These are phyloP conservation scores for Micrastur ruficollis DNA, from an alignment of 2,797 vertebrate genomes.

Conservation along the genomic window DNA sequence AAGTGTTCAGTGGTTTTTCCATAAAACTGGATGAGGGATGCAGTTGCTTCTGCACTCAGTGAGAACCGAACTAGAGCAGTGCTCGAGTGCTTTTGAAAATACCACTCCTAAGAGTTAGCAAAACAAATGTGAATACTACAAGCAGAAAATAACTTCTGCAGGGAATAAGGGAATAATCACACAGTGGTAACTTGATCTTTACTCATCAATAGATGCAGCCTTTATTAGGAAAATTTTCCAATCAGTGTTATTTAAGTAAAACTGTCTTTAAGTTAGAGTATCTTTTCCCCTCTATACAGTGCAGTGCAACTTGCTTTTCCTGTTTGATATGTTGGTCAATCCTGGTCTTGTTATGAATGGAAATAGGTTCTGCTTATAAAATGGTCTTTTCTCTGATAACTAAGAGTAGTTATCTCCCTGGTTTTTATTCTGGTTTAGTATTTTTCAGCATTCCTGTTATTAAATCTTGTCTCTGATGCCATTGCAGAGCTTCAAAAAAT, in stretches of 20 bases:
- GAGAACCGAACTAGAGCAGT: neutral
- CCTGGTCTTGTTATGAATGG: neutral
- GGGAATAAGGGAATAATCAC: neutral
- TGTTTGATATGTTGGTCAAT: neutral
- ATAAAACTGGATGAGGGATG: neutral
- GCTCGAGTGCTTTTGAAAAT: neutral
- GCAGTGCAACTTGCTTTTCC: neutral
- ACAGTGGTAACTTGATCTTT: neutral
- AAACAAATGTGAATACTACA: neutral
- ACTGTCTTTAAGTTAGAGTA: neutral
- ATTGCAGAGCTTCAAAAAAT: neutral
- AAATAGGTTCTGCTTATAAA: neutral
- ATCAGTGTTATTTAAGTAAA: neutral
- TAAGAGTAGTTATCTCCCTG: neutral
- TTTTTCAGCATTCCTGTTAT: neutral
- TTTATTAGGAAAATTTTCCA: neutral
- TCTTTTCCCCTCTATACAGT: neutral
- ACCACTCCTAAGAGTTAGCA: neutral
- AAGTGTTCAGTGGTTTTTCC: constrained; percentile 12
- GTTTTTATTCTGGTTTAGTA: neutral
- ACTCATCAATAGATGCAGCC: neutral
- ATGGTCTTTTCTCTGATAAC: neutral
- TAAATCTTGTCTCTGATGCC: neutral
- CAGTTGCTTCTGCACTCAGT: neutral
- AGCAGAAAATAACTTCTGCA: neutral